Conservation (phyloP, 1,140 invertebrate genomes). For the Thaumatotibia leucotreta region DNA sequence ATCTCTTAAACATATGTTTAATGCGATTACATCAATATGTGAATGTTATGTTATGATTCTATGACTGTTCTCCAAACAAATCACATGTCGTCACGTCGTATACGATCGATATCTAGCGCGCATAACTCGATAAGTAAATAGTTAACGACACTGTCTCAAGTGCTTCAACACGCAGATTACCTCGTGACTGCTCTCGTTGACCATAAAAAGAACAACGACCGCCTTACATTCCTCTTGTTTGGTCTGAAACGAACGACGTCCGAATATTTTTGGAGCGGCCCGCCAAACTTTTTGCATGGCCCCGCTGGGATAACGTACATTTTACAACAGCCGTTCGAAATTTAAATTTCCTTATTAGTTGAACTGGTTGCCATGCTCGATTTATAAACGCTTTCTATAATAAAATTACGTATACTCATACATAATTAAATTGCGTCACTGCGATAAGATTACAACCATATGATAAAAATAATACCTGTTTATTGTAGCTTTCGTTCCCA, state of each 20-base stretch:
- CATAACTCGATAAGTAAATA: not conserved
- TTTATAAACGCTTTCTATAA: not conserved
- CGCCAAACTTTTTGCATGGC: conserved; percentile 13
- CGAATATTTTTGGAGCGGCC: not conserved
- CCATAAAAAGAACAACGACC: conserved; percentile 42
- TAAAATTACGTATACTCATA: conserved; percentile 4
- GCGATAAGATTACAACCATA: not conserved
- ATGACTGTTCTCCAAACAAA: no score
- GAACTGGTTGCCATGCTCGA: not conserved
- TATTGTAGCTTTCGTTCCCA: conserved; percentile 3
- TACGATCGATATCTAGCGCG: not conserved
- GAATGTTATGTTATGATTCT: no score
- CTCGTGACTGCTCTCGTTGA: conserved; percentile 31
- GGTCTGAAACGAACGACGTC: conserved; percentile 32
- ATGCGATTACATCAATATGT: no score
- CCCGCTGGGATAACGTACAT: not conserved
- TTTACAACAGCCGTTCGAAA: not conserved
- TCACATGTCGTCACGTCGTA: not conserved
- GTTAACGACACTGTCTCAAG: not conserved
- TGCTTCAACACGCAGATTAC: not conserved
- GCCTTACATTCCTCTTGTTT: conserved; percentile 38
- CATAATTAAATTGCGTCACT: conserved; percentile 4
- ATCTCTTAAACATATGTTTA: no score
- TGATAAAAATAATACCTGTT: not conserved
- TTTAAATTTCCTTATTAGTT: not conserved